Base-by-base conservation (phyloP, 2,888 invertebrate species). In the Leucoma salicis region DNA sequence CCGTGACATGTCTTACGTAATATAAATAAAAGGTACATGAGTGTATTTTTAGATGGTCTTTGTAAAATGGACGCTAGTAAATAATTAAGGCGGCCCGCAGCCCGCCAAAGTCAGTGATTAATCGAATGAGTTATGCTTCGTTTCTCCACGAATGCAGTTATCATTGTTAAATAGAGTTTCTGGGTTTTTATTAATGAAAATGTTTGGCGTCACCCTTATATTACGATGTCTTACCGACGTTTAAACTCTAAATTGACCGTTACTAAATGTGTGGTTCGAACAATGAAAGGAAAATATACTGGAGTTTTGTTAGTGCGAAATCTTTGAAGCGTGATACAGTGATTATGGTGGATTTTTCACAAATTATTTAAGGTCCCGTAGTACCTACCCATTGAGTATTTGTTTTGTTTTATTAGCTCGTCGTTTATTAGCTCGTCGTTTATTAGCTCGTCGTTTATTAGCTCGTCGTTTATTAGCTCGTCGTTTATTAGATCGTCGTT, bases 71-170 rank as follows among this genome's bases (percentile, higher is more conserved):
- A 29, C 12, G 11, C 0, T n/a, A 39, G 46, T 53, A 43, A 56
- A 63, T 65, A 73, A 72, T 76, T 77, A 75, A 70, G 70, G 58
- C 55, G 53, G 60, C 86, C 88, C 85, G 84, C 88, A 86, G 83
- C 63, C 60, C 55, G 57, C 67, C 66, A 66, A 72, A 55, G 53
- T 53, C 38, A 64, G 64, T 53, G 58, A 59, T 81, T 83, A 87
- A 88, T 84, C 80, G 75, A 86, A 87, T 88, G 84, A 87, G 86
- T 83, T 86, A 86, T 80, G 87, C 78, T 78, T 84, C 74, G 82
- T 87, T 77, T 77, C 68, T 66, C 44, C 56, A 54, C 63, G 69
- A 72, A 74, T 77, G 76, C 74, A 77, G 82, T 82, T 84, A 79
- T 78, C 70, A 72, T 75, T 61, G 71, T 74, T 78, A 75, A 76